These are phyloP conservation scores for Gerosis bhagava DNA, from an alignment of 2,888 invertebrate genomes.

Conservation along the genomic window DNA sequence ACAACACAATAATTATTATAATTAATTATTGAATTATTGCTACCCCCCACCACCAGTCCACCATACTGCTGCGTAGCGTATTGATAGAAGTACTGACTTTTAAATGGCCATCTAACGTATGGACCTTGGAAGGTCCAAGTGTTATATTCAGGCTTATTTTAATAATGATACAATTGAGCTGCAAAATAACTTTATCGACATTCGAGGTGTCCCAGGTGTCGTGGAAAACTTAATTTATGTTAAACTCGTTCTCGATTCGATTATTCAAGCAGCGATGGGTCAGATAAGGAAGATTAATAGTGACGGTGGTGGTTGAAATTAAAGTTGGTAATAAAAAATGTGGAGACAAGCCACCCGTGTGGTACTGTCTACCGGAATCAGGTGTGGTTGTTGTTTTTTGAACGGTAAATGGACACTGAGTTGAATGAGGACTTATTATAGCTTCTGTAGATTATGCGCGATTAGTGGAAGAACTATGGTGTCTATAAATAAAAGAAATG, in stretches of 20 bases:
- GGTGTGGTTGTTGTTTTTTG: slow-evolving; percentile 17
- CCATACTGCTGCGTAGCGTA: too few relatives aligned
- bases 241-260: slow-evolving; percentile 74
- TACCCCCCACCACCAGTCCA: too few relatives aligned
- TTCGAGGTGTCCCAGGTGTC: slow-evolving; percentile 71
- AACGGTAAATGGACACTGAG: neutral
- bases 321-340: slow-evolving; percentile 50
- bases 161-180: slow-evolving; percentile 3
- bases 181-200: slow-evolving; percentile 40
- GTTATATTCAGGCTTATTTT: too few relatives aligned
- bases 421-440: slow-evolving; percentile 8
- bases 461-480: too few relatives aligned
- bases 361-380: slow-evolving; percentile 51
- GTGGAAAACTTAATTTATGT: slow-evolving; percentile 81
- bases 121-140: too few relatives aligned
- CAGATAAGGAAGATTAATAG: slow-evolving; percentile 78
- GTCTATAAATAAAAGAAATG: too few relatives aligned
- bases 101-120: too few relatives aligned
- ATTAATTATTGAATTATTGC: too few relatives aligned
- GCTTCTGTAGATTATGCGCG: too few relatives aligned
- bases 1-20: too few relatives aligned
- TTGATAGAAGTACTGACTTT: too few relatives aligned
- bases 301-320: slow-evolving; percentile 46
- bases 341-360: slow-evolving; percentile 64
- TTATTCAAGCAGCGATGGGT: slow-evolving; percentile 73